Evolutionary conservation across 2,888 invertebrate species (phyloP).

Genomic region (Stenodema calcarata): DNA sequence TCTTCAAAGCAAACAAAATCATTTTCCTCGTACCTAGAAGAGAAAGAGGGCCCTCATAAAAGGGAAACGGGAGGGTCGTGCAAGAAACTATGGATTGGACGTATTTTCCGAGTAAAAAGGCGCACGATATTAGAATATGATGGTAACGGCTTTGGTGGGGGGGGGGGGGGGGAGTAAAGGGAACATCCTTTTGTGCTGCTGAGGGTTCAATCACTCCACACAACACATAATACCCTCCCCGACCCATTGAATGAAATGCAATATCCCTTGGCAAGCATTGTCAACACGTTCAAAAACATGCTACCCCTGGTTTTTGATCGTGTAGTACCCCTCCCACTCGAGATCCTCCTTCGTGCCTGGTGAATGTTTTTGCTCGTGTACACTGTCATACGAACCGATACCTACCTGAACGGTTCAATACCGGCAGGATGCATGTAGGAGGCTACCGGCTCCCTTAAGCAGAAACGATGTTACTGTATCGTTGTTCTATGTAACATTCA

Average conservation of each 20-base stretch:
- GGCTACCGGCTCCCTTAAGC: too few species aligned
- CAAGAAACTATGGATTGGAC: neutral
- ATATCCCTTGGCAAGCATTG: slow-evolving; percentile 45
- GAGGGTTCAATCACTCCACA: slow-evolving; percentile 34
- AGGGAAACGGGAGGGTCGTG: neutral
- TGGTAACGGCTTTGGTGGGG: too few species aligned
- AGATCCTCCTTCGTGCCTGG: neutral
- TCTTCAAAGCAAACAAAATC: neutral
- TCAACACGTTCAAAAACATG: slow-evolving; percentile 44
- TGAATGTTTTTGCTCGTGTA: neutral
- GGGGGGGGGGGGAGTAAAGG: neutral
- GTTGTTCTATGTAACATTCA: too few species aligned
- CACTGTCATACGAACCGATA: neutral
- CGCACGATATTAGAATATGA: slow-evolving; percentile 28
- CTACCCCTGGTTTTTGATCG: neutral
- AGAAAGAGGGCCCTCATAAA: neutral
- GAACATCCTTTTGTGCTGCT: slow-evolving; percentile 13
- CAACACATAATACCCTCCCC: neutral
- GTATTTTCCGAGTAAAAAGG: slow-evolving; percentile 14
- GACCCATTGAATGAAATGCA: slow-evolving; percentile 26
- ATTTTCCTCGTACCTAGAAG: neutral
- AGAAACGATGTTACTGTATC: too few species aligned
- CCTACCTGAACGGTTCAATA: neutral
- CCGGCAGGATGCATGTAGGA: too few species aligned
- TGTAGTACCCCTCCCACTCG: neutral